Base-by-base conservation (phyloP, 37 sponge, comb jelly and placozoan species). In the Beroe forskalii region DNA sequence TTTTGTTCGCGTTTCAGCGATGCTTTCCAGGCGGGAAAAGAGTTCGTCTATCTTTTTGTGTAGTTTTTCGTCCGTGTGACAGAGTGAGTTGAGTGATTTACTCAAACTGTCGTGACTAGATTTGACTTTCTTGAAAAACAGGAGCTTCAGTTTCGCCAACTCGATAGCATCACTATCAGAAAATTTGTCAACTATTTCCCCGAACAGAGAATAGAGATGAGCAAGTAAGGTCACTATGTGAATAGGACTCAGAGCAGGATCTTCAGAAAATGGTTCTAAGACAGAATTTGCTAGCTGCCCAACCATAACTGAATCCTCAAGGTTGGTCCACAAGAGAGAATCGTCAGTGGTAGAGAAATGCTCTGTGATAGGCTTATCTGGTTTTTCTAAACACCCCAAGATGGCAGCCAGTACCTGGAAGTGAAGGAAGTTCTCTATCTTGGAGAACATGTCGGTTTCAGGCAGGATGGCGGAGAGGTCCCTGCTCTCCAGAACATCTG, bases 321-420 rank as follows among this genome's bases (percentile, higher is more conserved):
- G 55, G 17, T 8, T 44, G 17, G 86, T 80, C 86, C 86, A 80
- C 30, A 80, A 48, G 1, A 80, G 44, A 3, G 86, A 80, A 4
- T 33, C 2, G 55, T 80, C 86, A 9, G 86, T 42, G 0, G 86
- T 33, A 2, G n/a, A 19, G 25, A 80, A 37, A 37, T 80, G 35
- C 12, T 37, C 35, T 2, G 25, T 44, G 9, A 80, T 80, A 41
- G 28, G 38, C 37, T 24, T 25, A 42, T 38, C 37, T 37, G n/a
- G 27, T 27, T 25, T 80, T 2, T 80, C 55, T 24, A 23, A 14
- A 4, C 55, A 80, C 40, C 31, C 86, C 86, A 25, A 23, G 19
- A 80, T 44, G 22, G 55, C 86, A 80, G 86, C 86, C n/a, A 80
- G 55, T 14, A 80, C 55, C 28, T 80, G 86, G 86, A 80, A 80